Percentiles rank a stretch among this genome's conserved stretches.
These are phyloP conservation scores for Glyphotaelius pellucidus DNA, from an alignment of 2,888 invertebrate genomes.

Conservation along the genomic window DNA sequence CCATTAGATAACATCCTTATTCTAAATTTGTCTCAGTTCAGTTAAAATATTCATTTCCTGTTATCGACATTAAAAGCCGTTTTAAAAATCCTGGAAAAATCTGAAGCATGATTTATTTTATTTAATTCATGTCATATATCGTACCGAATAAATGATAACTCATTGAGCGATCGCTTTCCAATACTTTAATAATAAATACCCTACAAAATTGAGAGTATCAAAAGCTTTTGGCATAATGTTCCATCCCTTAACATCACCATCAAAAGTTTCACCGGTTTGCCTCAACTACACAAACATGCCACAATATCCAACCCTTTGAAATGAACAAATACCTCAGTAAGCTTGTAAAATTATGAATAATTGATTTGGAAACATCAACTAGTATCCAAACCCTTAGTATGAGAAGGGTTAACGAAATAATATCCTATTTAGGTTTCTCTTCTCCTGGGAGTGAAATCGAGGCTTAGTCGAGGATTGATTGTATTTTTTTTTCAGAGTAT, in stretches of 20 bases:
- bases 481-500: slow-evolving; percentile 37
- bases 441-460: neutral
- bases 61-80: too few species aligned
- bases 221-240: neutral
- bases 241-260: neutral
- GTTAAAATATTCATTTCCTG: too few species aligned
- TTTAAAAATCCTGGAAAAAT: too few species aligned
- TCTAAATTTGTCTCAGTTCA: too few species aligned
- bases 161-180: neutral
- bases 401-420: slow-evolving; percentile 37
- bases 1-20: too few species aligned
- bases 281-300: neutral
- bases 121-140: neutral
- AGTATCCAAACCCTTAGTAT: neutral
- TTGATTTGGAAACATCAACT: slow-evolving; percentile 38
- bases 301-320: neutral
- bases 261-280: neutral
- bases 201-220: neutral
- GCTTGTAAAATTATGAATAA: slow-evolving; percentile 20
- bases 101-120: neutral
- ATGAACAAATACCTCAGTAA: neutral
- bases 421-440: slow-evolving; percentile 38
- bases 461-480: slow-evolving; percentile 31
- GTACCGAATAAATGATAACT: neutral
- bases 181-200: neutral